Evolutionary conservation across 2,888 invertebrate species (phyloP).

Genomic region (Plagodis pulveraria): DNA sequence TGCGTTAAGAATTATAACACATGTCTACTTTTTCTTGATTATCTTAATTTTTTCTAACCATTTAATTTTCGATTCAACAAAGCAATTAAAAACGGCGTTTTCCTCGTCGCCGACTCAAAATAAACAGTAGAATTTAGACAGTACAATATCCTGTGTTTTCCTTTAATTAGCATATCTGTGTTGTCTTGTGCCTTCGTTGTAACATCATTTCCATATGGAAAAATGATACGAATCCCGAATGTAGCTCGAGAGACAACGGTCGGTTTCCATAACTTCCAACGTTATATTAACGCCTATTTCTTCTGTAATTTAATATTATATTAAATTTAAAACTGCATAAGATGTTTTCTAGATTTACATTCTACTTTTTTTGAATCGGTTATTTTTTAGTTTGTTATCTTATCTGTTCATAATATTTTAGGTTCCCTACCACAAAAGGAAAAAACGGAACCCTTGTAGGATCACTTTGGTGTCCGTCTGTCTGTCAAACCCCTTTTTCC

Average conservation of each 20-base stretch:
- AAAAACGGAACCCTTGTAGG: too few relatives aligned
- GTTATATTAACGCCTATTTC: too few relatives aligned
- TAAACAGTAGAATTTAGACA: slow-evolving; percentile 57
- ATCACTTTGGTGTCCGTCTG: too few relatives aligned
- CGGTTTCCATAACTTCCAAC: too few relatives aligned
- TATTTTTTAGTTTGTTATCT: too few relatives aligned
- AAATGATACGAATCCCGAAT: slow-evolving; percentile 76
- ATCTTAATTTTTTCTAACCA: slow-evolving; percentile 18
- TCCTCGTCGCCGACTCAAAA: slow-evolving; percentile 68
- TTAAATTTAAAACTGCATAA: too few relatives aligned
- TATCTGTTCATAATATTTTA: too few relatives aligned
- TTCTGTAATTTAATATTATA: too few relatives aligned
- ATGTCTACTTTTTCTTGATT: background rate
- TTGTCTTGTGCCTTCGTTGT: slow-evolving; percentile 77
- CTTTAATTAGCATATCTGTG: slow-evolving; percentile 84
- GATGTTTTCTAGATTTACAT: too few relatives aligned
- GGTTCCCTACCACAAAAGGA: too few relatives aligned
- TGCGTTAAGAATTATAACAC: background rate
- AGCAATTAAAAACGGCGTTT: slow-evolving; percentile 44
- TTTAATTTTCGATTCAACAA: slow-evolving; percentile 17
- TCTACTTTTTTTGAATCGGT: too few relatives aligned
- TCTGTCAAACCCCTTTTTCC: too few relatives aligned
- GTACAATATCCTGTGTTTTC: slow-evolving; percentile 74
- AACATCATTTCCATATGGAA: slow-evolving; percentile 83
- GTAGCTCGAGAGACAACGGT: slow-evolving; percentile 24